A percentile compares a stretch with the other conserved stretches of the same genome.
Conservation (phyloP, 2,888 invertebrate genomes). For the Athripsodes cinereus region DNA sequence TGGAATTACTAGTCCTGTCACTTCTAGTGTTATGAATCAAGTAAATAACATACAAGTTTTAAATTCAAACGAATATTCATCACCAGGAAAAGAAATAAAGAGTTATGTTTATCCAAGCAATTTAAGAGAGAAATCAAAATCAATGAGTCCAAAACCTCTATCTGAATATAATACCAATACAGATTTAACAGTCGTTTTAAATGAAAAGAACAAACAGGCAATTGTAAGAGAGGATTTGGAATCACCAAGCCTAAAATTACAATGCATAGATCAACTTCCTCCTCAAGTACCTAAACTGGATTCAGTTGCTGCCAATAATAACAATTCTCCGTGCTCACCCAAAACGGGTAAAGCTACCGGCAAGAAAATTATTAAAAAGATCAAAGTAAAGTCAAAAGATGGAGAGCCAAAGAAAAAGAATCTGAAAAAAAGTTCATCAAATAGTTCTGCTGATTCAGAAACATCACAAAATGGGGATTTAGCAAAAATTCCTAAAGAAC, state of each 20-base stretch:
- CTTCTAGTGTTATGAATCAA: no score
- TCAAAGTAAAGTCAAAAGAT: slow-evolving; percentile 31
- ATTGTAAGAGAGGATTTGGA: no score
- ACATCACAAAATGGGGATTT: slow-evolving; percentile 40
- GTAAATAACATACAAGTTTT: no score
- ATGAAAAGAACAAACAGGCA: no score
- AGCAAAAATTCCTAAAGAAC: slow-evolving; percentile 33
- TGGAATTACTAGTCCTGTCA: no score
- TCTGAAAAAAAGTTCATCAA: slow-evolving; percentile 42
- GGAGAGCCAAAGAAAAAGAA: slow-evolving; percentile 35
- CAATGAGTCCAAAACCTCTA: slow-evolving; percentile 29
- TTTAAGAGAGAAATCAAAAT: slow-evolving; percentile 30
- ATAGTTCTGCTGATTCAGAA: slow-evolving; percentile 42
- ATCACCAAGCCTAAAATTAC: no score
- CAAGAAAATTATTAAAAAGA: slow-evolving; percentile 30
- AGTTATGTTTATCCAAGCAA: no score
- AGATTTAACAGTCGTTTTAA: no score
- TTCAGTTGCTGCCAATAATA: background rate
- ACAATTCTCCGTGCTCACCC: slow-evolving; percentile 16
- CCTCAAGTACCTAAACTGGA: slow-evolving; percentile 48
- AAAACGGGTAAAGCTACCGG: slow-evolving; percentile 19
- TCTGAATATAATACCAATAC: no score
- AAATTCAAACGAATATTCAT: no score
- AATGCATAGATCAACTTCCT: slow-evolving; percentile 41
- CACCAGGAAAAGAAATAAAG: no score